phyloP scores from a whole-genome alignment of 2,113 vertebrate species.

The Hassar affinis region DNA sequence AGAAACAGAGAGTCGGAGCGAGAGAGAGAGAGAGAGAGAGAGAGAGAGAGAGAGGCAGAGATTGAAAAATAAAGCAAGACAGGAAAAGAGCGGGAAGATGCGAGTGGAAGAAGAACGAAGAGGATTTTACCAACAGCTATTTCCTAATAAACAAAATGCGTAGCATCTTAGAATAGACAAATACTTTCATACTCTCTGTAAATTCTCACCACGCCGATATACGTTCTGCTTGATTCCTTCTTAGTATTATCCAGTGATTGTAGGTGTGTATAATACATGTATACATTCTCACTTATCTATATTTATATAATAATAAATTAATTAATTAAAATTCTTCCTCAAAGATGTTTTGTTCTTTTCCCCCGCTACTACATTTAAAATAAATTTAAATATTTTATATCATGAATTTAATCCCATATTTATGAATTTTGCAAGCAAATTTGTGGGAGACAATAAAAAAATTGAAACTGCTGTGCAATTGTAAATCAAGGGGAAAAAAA shows the following conservation, averaged over 20 bases:
- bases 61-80: slow-evolving; percentile 6
- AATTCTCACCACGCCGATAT: not conserved
- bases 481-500: too few species aligned
- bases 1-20: slow-evolving; percentile 30
- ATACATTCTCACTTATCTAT: not conserved
- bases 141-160: slow-evolving; percentile 14
- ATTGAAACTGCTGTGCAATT: not conserved
- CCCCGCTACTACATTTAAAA: not conserved
- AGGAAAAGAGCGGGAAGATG: not conserved
- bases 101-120: not conserved
- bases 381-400: not conserved
- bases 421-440: not conserved
- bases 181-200: not conserved
- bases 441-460: not conserved
- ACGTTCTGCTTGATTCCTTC: too few species aligned
- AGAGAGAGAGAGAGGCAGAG: not conserved
- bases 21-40: not conserved
- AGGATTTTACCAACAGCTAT: slow-evolving; percentile 7
- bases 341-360: not conserved
- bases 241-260: not conserved
- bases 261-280: not conserved
- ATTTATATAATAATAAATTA: not conserved
- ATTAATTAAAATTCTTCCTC: not conserved
- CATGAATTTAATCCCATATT: not conserved
- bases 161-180: not conserved